Evolutionary conservation across 2,113 vertebrate genomes (phyloP).

Genomic region (Hippocampus barbouri): DNA sequence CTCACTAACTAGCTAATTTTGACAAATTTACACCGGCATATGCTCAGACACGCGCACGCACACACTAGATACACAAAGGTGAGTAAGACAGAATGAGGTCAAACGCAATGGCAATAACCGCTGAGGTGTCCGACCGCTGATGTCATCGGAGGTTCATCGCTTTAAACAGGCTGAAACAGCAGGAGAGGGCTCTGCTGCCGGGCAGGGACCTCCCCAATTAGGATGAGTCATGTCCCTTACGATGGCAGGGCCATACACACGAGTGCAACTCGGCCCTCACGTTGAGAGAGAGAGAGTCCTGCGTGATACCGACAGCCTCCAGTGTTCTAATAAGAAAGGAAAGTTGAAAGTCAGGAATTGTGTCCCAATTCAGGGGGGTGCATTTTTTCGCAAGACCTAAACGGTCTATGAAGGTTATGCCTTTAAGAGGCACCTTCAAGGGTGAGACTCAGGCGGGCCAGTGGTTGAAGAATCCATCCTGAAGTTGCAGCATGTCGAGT

Average conservation of each 20-base stretch:
- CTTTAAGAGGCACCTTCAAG: neutral
- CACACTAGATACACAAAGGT: constrained; percentile 43
- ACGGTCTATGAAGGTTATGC: neutral
- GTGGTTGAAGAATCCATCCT: no score
- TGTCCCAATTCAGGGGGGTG: neutral
- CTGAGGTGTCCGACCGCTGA: constrained; percentile 57
- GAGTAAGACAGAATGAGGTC: constrained; percentile 73
- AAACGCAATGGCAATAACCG: constrained; percentile 60
- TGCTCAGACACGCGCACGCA: constrained; percentile 5
- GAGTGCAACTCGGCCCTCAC: constrained; percentile 26
- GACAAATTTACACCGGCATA: constrained; percentile 16
- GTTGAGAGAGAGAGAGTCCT: constrained; percentile 43
- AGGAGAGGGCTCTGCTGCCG: constrained; percentile 50
- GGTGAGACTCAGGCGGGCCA: no score
- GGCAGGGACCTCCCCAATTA: constrained; percentile 64
- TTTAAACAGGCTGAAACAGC: constrained; percentile 69
- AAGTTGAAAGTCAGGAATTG: constrained; percentile 11
- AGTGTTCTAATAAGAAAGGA: constrained; percentile 38
- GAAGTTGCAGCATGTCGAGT: no score
- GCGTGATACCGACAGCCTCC: constrained; percentile 32
- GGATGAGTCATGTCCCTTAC: constrained; percentile 67
- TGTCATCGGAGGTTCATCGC: constrained; percentile 64
- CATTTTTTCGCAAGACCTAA: constrained; percentile 3
- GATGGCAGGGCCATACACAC: constrained; percentile 32
- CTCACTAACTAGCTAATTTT: constrained; percentile 19